Conservation (phyloP, 2,888 invertebrate genomes). For the Malthinus seriepunctatus region DNA sequence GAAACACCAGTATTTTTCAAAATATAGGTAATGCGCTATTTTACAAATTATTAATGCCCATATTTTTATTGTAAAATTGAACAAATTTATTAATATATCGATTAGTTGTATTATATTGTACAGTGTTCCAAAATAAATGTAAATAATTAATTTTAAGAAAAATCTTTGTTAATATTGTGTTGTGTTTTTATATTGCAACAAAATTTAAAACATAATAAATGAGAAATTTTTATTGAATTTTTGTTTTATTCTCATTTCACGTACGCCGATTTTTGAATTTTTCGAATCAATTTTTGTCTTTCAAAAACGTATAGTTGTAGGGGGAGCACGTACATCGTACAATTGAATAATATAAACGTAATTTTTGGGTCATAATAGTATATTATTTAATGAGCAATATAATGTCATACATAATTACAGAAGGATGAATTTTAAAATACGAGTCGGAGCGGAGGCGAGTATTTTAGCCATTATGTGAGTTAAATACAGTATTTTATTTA, state of each 20-base stretch:
- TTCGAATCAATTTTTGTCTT: too few relatives aligned
- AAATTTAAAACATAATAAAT: conserved; percentile 50
- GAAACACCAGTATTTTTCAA: conserved; percentile 3
- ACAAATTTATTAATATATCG: conserved; percentile 12
- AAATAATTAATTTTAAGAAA: conserved; percentile 37
- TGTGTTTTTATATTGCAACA: conserved; percentile 53
- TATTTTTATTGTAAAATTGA: conserved; percentile 18
- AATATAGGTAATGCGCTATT: conserved; percentile 3
- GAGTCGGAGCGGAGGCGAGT: too few relatives aligned
- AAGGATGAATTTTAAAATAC: too few relatives aligned
- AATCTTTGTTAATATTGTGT: conserved; percentile 54
- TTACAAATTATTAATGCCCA: conserved; percentile 11
- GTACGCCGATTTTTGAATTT: not conserved
- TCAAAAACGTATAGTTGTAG: too few relatives aligned
- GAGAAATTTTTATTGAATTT: conserved; percentile 29
- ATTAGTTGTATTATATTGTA: conserved; percentile 27
- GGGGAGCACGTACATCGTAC: too few relatives aligned
- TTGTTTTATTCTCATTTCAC: conserved; percentile 6
- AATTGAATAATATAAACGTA: too few relatives aligned
- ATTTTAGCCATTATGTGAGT: too few relatives aligned
- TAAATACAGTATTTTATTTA: too few relatives aligned
- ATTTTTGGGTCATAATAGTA: too few relatives aligned
- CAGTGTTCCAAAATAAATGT: conserved; percentile 31
- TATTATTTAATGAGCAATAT: too few relatives aligned
- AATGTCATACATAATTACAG: too few relatives aligned